Base-by-base conservation (phyloP, 2,113 vertebrate species). In the Oncorhynchus nerka region DNA sequence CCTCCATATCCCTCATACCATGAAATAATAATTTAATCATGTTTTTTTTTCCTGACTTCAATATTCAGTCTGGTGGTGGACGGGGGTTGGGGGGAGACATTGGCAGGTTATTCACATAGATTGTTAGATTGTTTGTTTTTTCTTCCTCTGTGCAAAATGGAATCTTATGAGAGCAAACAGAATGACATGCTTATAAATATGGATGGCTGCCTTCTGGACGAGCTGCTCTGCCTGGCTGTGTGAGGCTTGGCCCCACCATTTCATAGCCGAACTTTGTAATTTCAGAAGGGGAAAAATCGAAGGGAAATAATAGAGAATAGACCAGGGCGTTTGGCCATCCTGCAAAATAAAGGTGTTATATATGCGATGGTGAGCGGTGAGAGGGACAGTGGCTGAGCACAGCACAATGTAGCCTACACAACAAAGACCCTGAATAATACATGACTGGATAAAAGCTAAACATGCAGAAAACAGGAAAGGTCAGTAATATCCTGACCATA, bases 371-470 rank as follows among this genome's bases (percentile, higher is more conserved):
- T 64, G 74, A 72, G 69, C 71, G 59, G 65, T 45, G 66, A 51
- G 61, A 15, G 79, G 84, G 82, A 83, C 86, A 80, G 75, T 82
- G 80, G 81, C 82, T 76, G 73, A 89, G 85, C 85, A 88, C 80
- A 90, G 32, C 83, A 79, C 51, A 55, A 55, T 55, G 51, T 55
- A 55, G 12, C 13, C 51, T 82, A 84, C 84, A 91, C 87, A 89
- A 91, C 85, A 88, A 88, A 87, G 81, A 80, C 83, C 79, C 77
- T 92, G 91, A 92, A 93, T 92, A 92, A 94, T 91, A 91, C 92
- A 93, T 93, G 89, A 92, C 89, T 89, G 85, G 87, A 91, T 91
- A 88, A 92, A 91, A 92, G 86, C 88, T 85, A 91, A 92, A 93
- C 82, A 90, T 88, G 90, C 87, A 91, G 85, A 92, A 91, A 90